These are phyloP conservation scores for Paracanthobrama guichenoti DNA, from an alignment of 2,113 vertebrate genomes.

Conservation along the genomic window DNA sequence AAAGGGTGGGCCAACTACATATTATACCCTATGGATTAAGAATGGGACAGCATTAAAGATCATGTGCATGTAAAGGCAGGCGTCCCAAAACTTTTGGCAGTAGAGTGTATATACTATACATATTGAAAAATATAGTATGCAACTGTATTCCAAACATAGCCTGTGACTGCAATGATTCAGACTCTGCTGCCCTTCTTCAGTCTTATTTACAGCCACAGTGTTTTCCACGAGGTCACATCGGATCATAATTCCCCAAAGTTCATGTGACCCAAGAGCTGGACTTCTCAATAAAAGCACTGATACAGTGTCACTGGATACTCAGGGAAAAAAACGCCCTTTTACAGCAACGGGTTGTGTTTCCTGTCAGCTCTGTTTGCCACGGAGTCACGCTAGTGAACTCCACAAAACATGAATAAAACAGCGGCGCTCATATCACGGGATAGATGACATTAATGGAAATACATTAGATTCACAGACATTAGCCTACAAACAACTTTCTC, in stretches of 20 bases:
- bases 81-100: too few relatives aligned
- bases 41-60: too few relatives aligned
- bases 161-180: not conserved
- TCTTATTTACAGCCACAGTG: not conserved
- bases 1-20: too few relatives aligned
- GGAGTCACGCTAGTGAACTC: not conserved
- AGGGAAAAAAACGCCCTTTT: not conserved
- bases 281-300: not conserved
- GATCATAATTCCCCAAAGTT: not conserved
- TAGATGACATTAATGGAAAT: not conserved
- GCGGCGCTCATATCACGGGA: not conserved
- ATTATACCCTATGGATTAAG: too few relatives aligned
- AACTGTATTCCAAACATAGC: too few relatives aligned
- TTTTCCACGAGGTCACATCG: not conserved
- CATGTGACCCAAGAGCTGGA: not conserved
- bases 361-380: not conserved
- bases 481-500: not conserved
- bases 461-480: not conserved
- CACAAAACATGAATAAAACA: slow-evolving; percentile 4
- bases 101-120: too few relatives aligned
- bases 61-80: too few relatives aligned
- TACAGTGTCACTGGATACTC: not conserved
- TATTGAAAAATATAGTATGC: too few relatives aligned
- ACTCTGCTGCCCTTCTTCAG: not conserved
- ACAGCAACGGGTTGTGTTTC: not conserved